Conservation (phyloP, 2,797 vertebrate genomes). For the Limnodromus scolopaceus region DNA sequence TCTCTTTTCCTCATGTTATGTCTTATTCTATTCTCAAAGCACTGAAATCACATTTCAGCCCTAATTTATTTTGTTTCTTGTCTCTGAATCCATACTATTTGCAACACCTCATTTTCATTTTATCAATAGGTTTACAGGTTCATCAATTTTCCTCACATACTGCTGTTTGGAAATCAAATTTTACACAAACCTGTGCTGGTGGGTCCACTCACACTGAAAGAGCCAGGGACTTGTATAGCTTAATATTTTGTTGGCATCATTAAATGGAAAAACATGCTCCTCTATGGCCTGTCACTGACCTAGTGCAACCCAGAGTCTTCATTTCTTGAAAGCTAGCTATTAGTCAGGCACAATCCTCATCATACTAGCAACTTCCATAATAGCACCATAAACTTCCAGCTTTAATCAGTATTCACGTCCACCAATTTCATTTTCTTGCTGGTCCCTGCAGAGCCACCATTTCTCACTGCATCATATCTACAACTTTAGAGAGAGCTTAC, state of each 20-base stretch:
- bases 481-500: neutral
- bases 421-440: neutral
- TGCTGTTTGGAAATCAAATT: neutral
- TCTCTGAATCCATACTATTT: neutral
- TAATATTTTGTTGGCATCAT: neutral
- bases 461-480: neutral
- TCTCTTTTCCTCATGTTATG: neutral
- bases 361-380: neutral
- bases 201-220: neutral
- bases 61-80: neutral
- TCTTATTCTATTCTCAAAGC: neutral
- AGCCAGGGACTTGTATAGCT: neutral
- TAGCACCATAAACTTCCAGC: neutral
- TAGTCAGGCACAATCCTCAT: neutral
- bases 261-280: neutral
- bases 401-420: neutral
- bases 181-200: neutral
- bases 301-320: neutral
- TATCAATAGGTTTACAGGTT: neutral
- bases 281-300: neutral
- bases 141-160: neutral
- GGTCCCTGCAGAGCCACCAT: neutral
- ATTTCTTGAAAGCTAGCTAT: neutral
- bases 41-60: neutral
- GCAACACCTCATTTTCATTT: accelerated